phyloP scores from a whole-genome alignment of 2,113 vertebrate genomes.

The Natator depressus region DNA sequence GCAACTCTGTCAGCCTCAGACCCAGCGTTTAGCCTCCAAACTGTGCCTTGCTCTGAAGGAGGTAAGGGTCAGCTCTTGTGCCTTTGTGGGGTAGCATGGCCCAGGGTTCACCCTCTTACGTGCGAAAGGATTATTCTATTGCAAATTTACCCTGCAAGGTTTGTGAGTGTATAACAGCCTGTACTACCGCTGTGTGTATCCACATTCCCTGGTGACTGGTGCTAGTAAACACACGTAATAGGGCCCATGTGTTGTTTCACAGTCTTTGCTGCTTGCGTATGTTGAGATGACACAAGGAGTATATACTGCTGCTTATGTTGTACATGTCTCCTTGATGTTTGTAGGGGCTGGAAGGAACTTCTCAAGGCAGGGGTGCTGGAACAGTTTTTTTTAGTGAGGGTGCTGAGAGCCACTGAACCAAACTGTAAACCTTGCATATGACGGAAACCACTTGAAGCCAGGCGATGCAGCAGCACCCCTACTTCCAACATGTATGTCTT shows the following conservation, averaged over 20 bases:
- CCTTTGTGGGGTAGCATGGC: neutral
- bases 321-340: too few species aligned
- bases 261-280: neutral
- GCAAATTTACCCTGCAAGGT: fast-evolving
- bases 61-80: neutral
- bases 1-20: neutral
- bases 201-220: fast-evolving
- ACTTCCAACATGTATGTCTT: too few species aligned
- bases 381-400: too few species aligned
- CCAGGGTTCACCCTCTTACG: fast-evolving
- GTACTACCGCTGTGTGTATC: fast-evolving
- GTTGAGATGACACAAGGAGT: neutral
- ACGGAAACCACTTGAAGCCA: too few species aligned
- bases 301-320: neutral
- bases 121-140: fast-evolving
- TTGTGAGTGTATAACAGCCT: fast-evolving
- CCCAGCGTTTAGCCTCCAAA: neutral
- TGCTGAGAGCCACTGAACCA: too few species aligned
- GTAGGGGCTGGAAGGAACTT: too few species aligned
- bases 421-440: too few species aligned
- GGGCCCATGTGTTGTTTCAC: fast-evolving
- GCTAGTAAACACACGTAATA: fast-evolving
- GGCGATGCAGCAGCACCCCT: too few species aligned
- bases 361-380: too few species aligned
- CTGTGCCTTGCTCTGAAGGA: fast-evolving